phyloP scores from a whole-genome alignment of 2,888 invertebrate genomes.

The Drosophila mimica region DNA sequence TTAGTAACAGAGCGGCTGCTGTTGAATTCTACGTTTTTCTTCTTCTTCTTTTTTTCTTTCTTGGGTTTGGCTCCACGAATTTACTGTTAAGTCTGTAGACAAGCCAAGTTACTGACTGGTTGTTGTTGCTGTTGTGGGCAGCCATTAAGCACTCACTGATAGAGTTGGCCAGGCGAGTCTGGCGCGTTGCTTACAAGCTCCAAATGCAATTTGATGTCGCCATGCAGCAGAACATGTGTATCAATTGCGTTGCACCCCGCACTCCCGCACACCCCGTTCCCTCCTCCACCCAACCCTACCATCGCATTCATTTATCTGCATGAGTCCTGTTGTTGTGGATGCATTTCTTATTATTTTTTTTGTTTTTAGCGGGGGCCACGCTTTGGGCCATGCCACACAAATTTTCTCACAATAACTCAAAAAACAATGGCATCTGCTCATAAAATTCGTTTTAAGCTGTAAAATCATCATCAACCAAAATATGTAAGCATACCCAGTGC shows the following conservation, averaged over 20 bases:
- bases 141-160: slow-evolving; percentile 52
- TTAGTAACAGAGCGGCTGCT: slow-evolving; percentile 33
- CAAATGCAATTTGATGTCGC: slow-evolving; percentile 79
- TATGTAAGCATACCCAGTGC: slow-evolving; percentile 62
- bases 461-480: slow-evolving; percentile 83
- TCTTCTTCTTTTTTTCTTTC: not conserved
- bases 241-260: slow-evolving; percentile 53
- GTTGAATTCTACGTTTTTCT: slow-evolving; percentile 23
- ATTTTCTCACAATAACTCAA: slow-evolving; percentile 82
- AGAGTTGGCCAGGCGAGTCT: slow-evolving; percentile 27
- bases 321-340: slow-evolving; percentile 19
- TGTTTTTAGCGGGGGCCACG: slow-evolving; percentile 13
- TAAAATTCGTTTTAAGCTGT: slow-evolving; percentile 84
- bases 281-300: not conserved
- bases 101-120: slow-evolving; percentile 15
- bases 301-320: slow-evolving; percentile 28
- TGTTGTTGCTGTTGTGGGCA: slow-evolving; percentile 6
- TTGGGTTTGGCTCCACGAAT: slow-evolving; percentile 50
- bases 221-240: slow-evolving; percentile 83
- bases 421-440: slow-evolving; percentile 83
- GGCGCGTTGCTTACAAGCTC: slow-evolving; percentile 49
- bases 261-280: not conserved
- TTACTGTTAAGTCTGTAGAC: slow-evolving; percentile 58
- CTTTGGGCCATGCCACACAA: slow-evolving; percentile 49
- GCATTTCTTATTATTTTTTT: not conserved